Percentiles rank a stretch among this genome's conserved stretches.
These are phyloP conservation scores for Megaceryle maxima DNA, from an alignment of 2,113 vertebrate genomes.

Conservation along the genomic window DNA sequence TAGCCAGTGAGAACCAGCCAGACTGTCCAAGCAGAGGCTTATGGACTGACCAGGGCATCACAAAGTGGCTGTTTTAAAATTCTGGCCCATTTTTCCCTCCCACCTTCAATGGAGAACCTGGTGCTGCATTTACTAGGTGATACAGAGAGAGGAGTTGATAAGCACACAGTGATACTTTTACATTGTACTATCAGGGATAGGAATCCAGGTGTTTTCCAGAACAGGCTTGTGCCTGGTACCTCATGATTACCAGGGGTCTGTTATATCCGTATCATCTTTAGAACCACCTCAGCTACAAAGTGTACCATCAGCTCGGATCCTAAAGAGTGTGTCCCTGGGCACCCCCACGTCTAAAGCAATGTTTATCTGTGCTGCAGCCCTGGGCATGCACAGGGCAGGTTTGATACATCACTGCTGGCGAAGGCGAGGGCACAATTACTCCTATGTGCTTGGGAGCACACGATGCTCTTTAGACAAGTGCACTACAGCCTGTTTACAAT, in stretches of 20 bases:
- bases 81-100: background rate
- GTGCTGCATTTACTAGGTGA: background rate
- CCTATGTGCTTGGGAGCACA: accelerated
- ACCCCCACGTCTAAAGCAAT: accelerated
- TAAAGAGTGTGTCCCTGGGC: background rate
- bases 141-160: background rate
- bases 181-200: background rate
- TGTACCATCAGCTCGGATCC: background rate
- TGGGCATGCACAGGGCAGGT: too few species aligned
- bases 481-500: background rate
- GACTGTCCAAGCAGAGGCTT: background rate
- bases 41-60: background rate
- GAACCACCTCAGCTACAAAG: background rate
- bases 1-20: background rate
- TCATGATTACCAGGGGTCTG: background rate
- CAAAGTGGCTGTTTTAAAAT: background rate
- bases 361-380: background rate
- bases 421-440: background rate
- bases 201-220: background rate
- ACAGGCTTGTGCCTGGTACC: background rate
- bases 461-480: background rate
- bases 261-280: background rate
- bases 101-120: background rate
- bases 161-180: background rate
- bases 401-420: background rate